Evolutionary conservation across 2,113 vertebrate genomes (phyloP).

Genomic region (Chinchilla lanigera): DNA sequence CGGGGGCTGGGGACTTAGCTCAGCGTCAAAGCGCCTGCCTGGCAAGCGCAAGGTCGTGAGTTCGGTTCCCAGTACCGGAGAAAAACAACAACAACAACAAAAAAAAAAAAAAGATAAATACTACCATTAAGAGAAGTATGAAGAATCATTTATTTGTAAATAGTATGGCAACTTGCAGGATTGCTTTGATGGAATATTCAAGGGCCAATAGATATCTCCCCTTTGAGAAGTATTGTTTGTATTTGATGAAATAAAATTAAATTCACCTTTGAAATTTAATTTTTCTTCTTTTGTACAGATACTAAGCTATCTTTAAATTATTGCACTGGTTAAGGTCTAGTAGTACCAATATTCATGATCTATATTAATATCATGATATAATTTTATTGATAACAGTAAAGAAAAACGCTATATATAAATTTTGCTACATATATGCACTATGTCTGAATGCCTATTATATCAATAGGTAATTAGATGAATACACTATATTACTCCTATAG

Average conservation of each 20-base stretch:
- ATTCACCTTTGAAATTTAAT: neutral
- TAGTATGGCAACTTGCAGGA: neutral
- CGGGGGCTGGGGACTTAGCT: too few species aligned
- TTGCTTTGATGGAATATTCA: neutral
- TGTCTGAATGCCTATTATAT: neutral
- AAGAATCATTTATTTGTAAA: neutral
- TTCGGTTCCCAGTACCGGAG: too few species aligned
- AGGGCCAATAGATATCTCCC: fast-evolving
- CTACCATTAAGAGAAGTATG: neutral
- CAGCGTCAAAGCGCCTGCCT: too few species aligned
- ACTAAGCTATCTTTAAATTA: neutral
- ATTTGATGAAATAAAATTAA: neutral
- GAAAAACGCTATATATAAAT: neutral
- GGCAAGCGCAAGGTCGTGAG: too few species aligned
- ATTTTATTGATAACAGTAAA: neutral
- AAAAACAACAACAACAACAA: too few species aligned
- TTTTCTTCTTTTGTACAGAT: neutral
- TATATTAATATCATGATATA: neutral
- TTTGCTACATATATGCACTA: neutral
- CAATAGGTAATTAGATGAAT: neutral
- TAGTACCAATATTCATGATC: neutral
- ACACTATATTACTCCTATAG: neutral
- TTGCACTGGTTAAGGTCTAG: neutral
- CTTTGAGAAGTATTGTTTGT: neutral
- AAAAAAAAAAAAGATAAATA: too few species aligned